Evolutionary conservation across 2,113 vertebrate genomes (phyloP), one percentile per base, ranked within the genome.

Genomic region (Gymnocephalus cernua): DNA sequence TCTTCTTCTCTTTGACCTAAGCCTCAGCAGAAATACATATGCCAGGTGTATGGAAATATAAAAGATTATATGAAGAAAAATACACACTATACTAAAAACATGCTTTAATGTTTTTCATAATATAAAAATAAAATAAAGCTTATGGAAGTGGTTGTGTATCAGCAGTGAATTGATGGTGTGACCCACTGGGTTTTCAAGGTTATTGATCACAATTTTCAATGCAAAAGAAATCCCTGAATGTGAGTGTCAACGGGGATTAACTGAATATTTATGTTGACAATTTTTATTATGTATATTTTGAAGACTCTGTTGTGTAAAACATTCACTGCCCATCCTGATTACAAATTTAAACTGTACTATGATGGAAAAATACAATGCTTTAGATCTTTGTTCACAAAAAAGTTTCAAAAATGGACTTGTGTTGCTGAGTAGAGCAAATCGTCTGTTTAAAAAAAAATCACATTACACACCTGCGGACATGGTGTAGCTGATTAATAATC

Each of bases 1-100:
- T 41, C 38, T 27, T 64, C 64, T 57, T 71, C 4, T 23, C 64
- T 77, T 59, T 74, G 77, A 68, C 57, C 25, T 7, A 1, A 76
- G 64, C 67, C 25, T 88, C 50, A 64, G 57, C 62, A 71, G 27
- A 87, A 53, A 68, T 23, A 71, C 47, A 16, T 68, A 21, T 44
- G 27, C 57, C 48, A 77, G 23, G 51, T 77, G 14, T 70, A 47
- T 70, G 23, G 25, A 78, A 82, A 76, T 67, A 76, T 69, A 67
- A 81, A 67, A 82, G 47, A 77, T 62, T 12, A 19, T 71, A 80
- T 59, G 25, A 57, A 70, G 45, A 74, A 71, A 88, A 85, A 89
- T 70, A 77, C 21, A 82, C 11, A 48, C 72, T 65, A 74, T 83
- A 68, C 59, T 79, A 84, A 89, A 82, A 82, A 84, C 29, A 86